phyloP scores from a whole-genome alignment of 1,140 invertebrate genomes.

The Hetaerina americana region DNA sequence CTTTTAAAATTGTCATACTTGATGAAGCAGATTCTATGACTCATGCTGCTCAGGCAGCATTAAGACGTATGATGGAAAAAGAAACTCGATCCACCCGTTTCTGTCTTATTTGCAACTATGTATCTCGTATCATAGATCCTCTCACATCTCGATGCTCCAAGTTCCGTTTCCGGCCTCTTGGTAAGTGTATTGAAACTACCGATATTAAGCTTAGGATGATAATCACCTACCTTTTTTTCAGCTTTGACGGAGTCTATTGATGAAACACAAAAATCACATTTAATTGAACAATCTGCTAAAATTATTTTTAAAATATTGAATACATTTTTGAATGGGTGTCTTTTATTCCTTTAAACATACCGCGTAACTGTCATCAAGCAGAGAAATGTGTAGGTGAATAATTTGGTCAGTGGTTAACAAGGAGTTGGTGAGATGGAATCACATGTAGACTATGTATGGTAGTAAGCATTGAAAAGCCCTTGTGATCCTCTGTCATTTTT shows the following conservation, averaged over 20 bases:
- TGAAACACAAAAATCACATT: not conserved
- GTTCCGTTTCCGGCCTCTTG: slow-evolving; percentile 90
- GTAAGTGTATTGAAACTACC: slow-evolving; percentile 17
- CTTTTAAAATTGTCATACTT: slow-evolving; percentile 92
- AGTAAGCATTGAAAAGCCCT: too few species aligned
- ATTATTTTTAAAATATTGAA: not conserved
- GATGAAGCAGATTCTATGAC: slow-evolving; percentile 99
- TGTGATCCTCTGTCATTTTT: too few species aligned
- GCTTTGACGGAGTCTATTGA: not conserved
- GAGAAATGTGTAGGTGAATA: too few species aligned
- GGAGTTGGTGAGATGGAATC: too few species aligned
- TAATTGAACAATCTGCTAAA: not conserved
- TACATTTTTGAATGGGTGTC: not conserved
- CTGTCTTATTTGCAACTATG: slow-evolving; percentile 97
- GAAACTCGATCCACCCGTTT: slow-evolving; percentile 91
- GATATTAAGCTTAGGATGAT: too few species aligned
- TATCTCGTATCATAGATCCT: slow-evolving; percentile 94
- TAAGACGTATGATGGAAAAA: slow-evolving; percentile 95
- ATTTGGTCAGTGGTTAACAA: too few species aligned
- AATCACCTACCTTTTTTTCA: too few species aligned
- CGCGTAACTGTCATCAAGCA: too few species aligned
- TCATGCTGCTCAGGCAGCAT: slow-evolving; percentile 75
- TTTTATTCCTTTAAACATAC: not conserved
- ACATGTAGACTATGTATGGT: too few species aligned
- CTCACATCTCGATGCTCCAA: slow-evolving; percentile 96